phyloP scores from a whole-genome alignment of 1,140 invertebrate species.

The Aculops lycopersici region DNA sequence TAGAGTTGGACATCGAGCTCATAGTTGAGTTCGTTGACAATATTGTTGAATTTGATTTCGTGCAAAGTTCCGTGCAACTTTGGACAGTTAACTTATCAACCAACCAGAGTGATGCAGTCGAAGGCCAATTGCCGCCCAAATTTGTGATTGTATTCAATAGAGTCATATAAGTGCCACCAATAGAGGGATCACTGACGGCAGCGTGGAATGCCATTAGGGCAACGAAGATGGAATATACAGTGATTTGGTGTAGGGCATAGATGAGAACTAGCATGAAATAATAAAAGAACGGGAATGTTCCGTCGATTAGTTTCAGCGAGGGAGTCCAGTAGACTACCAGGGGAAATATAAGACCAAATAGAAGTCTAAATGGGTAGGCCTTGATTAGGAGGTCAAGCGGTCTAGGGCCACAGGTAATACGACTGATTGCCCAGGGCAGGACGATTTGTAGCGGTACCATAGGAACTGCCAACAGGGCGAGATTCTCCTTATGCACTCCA shows the following conservation, averaged over 20 bases:
- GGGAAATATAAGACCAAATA: constrained; percentile 50
- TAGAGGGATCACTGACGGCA: constrained; percentile 50
- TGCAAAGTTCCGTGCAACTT: not conserved
- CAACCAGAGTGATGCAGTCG: constrained; percentile 58
- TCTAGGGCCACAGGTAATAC: constrained; percentile 50
- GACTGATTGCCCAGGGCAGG: constrained; percentile 52
- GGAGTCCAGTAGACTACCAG: constrained; percentile 53
- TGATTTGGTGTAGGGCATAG: constrained; percentile 58
- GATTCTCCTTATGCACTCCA: constrained; percentile 72
- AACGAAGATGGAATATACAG: constrained; percentile 42
- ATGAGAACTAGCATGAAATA: constrained; percentile 38
- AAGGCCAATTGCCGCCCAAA: constrained; percentile 85
- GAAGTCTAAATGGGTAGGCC: constrained; percentile 49
- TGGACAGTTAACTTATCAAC: constrained; percentile 45
- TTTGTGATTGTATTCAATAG: constrained; percentile 82
- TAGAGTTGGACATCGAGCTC: not conserved
- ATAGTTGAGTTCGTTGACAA: not conserved
- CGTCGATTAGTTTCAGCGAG: constrained; percentile 24
- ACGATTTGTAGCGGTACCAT: constrained; percentile 76
- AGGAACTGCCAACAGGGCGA: constrained; percentile 64
- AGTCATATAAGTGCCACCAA: constrained; percentile 98
- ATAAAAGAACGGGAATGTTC: constrained; percentile 37
- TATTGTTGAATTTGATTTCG: constrained; percentile 15
- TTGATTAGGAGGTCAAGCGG: constrained; percentile 61
- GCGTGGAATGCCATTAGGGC: constrained; percentile 50